Evolutionary conservation across 37 sponge, comb jelly and placozoan species (phyloP), one percentile per base, ranked within the genome.

Genomic region (Ianthella basta): DNA sequence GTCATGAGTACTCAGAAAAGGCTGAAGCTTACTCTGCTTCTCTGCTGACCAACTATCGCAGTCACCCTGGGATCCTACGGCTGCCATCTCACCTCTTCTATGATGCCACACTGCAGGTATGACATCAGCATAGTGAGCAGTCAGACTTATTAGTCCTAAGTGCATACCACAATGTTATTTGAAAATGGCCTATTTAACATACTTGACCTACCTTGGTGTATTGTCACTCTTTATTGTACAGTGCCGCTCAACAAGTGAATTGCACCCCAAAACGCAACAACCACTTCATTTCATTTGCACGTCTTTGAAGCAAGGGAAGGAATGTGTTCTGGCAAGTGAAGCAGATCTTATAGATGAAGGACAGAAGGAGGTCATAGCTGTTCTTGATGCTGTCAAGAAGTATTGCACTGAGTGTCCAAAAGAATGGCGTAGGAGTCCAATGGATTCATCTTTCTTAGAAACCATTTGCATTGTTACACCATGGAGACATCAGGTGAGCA

Each of bases 1-100:
- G 16, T 29, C 60, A 56, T 32, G 54, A 6, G 27, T 14, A 20
- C n/a, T 24, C 23, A 13, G 67, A 57, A 16, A 14, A 32, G 6
- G 29, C 29, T 16, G 61, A 6, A 1, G 41, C 18, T 24, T 82
- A 86, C 59, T 59, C 79, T 29, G 67, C 87, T 2, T 53, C 87
- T 24, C 87, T 91, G 15, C 75, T 91, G 36, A 91, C 84, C 73
- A 91, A 91, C 85, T 87, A 82, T 55, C 86, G 91, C 50, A 67
- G 91, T 68, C 87, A 91, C 38, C 80, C 77, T 35, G 80, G 81
- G 40, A 83, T 91, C 34, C 87, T 91, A 13, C 56, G 79, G 33
- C 85, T 91, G 3, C 72, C 91, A 30, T 91, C 91, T 38, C 79
- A 65, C 37, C 65, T 91, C 59, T 91, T 87, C 74, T 91, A 87